phyloP scores from a whole-genome alignment of 2,797 vertebrate genomes.

The Spheniscus humboldti region DNA sequence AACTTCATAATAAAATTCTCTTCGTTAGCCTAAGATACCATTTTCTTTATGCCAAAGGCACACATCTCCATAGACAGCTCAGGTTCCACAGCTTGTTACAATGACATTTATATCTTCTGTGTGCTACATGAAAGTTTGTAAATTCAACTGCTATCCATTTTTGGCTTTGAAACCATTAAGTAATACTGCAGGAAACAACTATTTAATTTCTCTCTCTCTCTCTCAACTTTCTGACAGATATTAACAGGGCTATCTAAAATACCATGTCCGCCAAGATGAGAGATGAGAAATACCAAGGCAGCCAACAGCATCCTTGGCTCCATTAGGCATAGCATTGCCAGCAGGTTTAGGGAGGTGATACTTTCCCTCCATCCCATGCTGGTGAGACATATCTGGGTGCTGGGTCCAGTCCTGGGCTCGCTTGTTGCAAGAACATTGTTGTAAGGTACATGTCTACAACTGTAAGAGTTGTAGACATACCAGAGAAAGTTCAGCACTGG shows the following conservation, averaged over 20 bases:
- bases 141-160: not conserved
- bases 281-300: too few species aligned
- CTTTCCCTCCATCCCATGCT: not conserved
- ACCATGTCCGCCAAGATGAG: not conserved
- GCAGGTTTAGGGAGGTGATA: not conserved
- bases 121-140: not conserved
- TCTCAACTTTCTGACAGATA: not conserved
- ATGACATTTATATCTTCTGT: constrained; percentile 1
- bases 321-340: not conserved
- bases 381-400: not conserved
- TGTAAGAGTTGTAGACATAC: not conserved
- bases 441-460: too few species aligned
- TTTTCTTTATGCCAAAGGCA: not conserved
- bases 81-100: constrained; percentile 2
- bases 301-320: not conserved
- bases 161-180: not conserved
- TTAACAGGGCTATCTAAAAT: not conserved
- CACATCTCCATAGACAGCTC: not conserved
- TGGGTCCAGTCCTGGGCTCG: not conserved
- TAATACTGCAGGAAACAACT: not conserved
- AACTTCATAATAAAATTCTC: not conserved
- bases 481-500: not conserved
- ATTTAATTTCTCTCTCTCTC: not conserved
- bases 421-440: too few species aligned
- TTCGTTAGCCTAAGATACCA: not conserved